Evolutionary conservation across 2,888 invertebrate genomes (phyloP), one percentile per base, ranked within the genome.

Genomic region (Tetropium fuscum): DNA sequence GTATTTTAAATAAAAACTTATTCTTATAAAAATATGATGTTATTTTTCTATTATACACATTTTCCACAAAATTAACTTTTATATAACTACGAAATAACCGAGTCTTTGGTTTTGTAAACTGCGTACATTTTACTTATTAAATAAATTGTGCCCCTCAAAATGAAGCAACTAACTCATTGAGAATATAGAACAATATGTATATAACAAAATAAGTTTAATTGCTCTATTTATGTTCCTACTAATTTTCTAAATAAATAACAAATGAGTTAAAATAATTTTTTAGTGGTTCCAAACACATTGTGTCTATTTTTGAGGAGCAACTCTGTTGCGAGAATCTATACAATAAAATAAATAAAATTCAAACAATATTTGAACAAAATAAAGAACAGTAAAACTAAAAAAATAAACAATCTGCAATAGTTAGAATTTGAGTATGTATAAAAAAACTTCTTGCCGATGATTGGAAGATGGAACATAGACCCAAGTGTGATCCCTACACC

Each of bases 401-500:
- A 47, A 34, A 25, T 8, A 36, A 48, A n/a, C 18, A 41, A 19
- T 40, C 18, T 8, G 4, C 11, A 13, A 41, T 18, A 54, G 20
- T 34, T 36, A 36, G 25, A 34, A 36, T 56, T 30, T 41, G n/a
- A n/a, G n/a, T n/a, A 18, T 34, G 22, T 51, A 34, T 49, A 53
- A 15, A 51, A 53, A 61, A 55, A 56, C 58, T 58, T 58, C 53
- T 55, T 56, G 53, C 16, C 38, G 51, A 49, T 60, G 62, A 48
- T 54, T 58, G 62, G 53, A 60, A 55, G 63, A 45, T 63, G 56
- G 38, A 48, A 57, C 45, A 54, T 47, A 44, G 58, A 49, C 41
- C 53, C 54, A 51, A 56, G 60, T 54, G 58, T 57, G 60, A 65
- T 58, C 63, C 57, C 63, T 60, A 64, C 48, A 57, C 44, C 25